Conservation (phyloP, 2,888 invertebrate genomes). For the Caenorhabditis uteleia region DNA sequence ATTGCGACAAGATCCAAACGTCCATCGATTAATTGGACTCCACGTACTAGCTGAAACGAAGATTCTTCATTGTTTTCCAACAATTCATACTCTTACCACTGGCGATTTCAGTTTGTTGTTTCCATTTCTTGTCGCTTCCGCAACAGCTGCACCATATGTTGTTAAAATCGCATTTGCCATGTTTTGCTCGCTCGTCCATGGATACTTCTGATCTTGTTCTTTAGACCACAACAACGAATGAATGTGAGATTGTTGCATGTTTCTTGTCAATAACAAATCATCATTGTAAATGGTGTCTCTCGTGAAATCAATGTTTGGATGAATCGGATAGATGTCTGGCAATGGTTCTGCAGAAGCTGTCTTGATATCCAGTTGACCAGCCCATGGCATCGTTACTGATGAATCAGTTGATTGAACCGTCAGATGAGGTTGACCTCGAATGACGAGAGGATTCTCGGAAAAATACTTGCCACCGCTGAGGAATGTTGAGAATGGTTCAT, state of each 20-base stretch:
- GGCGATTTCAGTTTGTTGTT: constrained; percentile 37
- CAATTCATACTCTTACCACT: constrained; percentile 23
- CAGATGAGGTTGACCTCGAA: constrained; percentile 65
- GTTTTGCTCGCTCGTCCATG: constrained; percentile 68
- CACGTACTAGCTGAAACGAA: constrained; percentile 52
- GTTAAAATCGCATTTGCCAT: constrained; percentile 65
- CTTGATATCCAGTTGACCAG: constrained; percentile 46
- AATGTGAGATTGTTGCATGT: constrained; percentile 27
- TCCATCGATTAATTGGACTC: constrained; percentile 65
- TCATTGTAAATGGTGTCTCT: constrained; percentile 62
- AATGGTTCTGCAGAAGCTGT: constrained; percentile 45
- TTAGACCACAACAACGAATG: constrained; percentile 60
- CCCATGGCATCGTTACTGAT: constrained; percentile 36
- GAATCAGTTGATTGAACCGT: constrained; percentile 49
- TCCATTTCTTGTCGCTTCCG: constrained; percentile 52
- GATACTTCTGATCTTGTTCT: constrained; percentile 67
- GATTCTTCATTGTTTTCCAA: background rate
- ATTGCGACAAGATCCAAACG: constrained; percentile 63
- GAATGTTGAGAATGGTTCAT: constrained; percentile 53
- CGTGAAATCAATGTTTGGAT: constrained; percentile 63
- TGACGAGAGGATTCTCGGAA: constrained; percentile 50
- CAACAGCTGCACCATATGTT: constrained; percentile 65
- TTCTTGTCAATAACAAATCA: constrained; percentile 47
- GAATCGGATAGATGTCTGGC: constrained; percentile 61
- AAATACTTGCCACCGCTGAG: constrained; percentile 44